These are phyloP conservation scores for Botia kubotai DNA, from an alignment of 2,797 vertebrate genomes.

Conservation along the genomic window DNA sequence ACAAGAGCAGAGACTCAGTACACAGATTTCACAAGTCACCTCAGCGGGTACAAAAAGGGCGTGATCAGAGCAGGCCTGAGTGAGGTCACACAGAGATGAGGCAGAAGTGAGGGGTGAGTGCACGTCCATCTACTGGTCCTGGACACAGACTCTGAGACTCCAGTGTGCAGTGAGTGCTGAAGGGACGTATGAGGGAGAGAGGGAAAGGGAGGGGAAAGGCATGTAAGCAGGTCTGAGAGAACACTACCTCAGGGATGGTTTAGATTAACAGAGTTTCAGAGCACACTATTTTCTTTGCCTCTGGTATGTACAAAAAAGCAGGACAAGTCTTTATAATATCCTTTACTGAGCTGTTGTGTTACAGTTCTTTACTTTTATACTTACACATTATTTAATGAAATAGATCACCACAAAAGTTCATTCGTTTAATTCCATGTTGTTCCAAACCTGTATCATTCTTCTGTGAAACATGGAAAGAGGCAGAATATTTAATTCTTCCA, in stretches of 20 bases:
- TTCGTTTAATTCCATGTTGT: no score
- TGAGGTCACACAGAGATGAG: slow-evolving; percentile 51
- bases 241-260: background rate
- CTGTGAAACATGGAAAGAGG: no score
- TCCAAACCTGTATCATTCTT: no score
- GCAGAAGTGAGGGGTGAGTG: background rate
- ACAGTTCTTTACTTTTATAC: no score
- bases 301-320: no score
- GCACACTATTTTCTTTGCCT: no score
- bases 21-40: slow-evolving; percentile 91
- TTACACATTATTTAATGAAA: no score
- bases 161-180: background rate
- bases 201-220: slow-evolving; percentile 6
- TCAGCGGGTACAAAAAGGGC: slow-evolving; percentile 83
- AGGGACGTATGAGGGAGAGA: slow-evolving; percentile 2
- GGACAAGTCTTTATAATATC: no score
- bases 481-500: no score
- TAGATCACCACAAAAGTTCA: no score
- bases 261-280: no score
- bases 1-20: slow-evolving; percentile 84
- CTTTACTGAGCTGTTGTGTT: no score
- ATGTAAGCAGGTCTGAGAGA: background rate
- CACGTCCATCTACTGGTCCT: slow-evolving; percentile 13
- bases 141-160: background rate
- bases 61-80: slow-evolving; percentile 88